Evolutionary conservation across 2,888 invertebrate species (phyloP), one percentile per base, ranked within the genome.

Genomic region (Carpatolechia fugitivella): DNA sequence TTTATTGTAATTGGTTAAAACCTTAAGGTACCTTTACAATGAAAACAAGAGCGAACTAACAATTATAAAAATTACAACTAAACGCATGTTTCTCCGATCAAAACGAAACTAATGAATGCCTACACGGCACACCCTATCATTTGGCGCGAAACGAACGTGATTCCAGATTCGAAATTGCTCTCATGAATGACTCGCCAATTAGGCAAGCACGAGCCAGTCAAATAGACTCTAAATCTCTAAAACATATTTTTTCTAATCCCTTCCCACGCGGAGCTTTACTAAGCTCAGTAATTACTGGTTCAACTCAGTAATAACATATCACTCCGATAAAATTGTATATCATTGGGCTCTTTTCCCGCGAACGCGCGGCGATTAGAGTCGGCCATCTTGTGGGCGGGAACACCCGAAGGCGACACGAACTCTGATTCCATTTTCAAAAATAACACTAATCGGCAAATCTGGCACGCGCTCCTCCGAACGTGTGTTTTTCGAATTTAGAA

Each of bases 241-340:
- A 81, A 77, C 72, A 74, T 74, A 78, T 87, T 87, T 83, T 90
- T 86, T 85, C 85, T 86, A 86, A 87, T 78, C 77, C 80, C 85
- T 90, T 90, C 89, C 90, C 89, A 90, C 90, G 89, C 86, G 81
- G 78, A 80, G 80, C 82, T 80, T 70, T 72, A 73, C 68, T 70
- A 79, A 18, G 29, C 51, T 13, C 47, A 20, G 51, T 90, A 89
- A 90, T 90, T 85, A 87, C 82, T 84, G 85, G 87, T 86, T 88
- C 77, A 78, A 78, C 72, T 71, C 78, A 33, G 82, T 90, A 90
- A 90, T 90, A 89, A 90, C 85, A 88, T 82, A 87, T 89, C 85
- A 82, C 85, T 82, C 83, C 85, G 85, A 86, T 88, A 83, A 89
- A 89, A 89, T 87, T 87, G 87, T 89, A 87, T 88, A 90, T 88